Evolutionary conservation across 2,113 vertebrate species (phyloP), one percentile per base, ranked within the genome.

Genomic region (Catharus fuscescens): DNA sequence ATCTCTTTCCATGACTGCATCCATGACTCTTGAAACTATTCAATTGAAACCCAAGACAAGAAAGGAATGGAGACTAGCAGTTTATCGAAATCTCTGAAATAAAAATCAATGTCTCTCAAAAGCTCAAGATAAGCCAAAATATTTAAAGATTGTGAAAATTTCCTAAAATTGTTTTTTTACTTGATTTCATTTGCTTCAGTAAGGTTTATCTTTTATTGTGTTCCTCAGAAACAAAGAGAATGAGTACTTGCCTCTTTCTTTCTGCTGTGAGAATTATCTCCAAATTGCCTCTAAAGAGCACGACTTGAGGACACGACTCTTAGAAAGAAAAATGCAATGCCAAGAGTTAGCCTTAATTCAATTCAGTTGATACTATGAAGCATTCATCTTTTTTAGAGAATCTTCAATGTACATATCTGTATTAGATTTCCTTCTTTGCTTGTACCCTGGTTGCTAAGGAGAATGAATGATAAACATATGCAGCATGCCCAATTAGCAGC

Each of bases 381-480:
- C 40, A 40, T 84, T 84, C 48, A 83, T 83, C 10, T 59, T 57
- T 57, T 76, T 48, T 42, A 42, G 34, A 29, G 61, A 84, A n/a
- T 66, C 60, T 92, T 91, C 54, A 84, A 2, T 65, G 61, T 60
- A 64, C 40, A 45, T 45, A 7, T 89, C 56, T 34, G 45, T 73
- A 80, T 77, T 90, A 65, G 38, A 70, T 90, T 92, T 92, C 44
- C 45, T 90, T 85, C 34, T 80, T 66, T 93, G 10, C 54, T 83
- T 93, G 38, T 83, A 64, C 14, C 28, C 72, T 91, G 52, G 50
- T 93, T 92, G 72, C 72, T 61, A 88, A 67, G 83, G 59, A 80
- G 50, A 73, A 66, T 53, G n/a, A 88, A 57, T 80, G 50, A 59
- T 53, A 93, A 96, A 71, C 52, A 47, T 23, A 60, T 94, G 52